Evolutionary conservation across 1,140 invertebrate species (phyloP).

Genomic region (Drosophila prosaltans): DNA sequence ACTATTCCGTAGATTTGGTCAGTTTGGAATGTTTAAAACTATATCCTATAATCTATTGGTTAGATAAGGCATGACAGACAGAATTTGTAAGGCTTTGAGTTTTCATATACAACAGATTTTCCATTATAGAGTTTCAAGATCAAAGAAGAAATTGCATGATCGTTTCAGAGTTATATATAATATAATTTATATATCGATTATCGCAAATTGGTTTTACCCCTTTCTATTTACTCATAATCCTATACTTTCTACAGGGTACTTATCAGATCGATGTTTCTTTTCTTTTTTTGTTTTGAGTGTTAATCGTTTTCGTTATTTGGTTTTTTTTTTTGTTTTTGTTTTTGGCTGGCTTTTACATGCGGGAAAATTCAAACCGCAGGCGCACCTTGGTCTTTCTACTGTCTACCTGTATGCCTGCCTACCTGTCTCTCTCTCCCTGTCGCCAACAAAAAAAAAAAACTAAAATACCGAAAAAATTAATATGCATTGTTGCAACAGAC

Average conservation of each 20-base stretch:
- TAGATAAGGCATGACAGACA: too few species aligned
- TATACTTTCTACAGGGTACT: background rate
- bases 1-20: slow-evolving; percentile 32
- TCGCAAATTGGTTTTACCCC: too few species aligned
- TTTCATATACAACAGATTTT: too few species aligned
- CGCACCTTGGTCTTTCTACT: slow-evolving; percentile 23
- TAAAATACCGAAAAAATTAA: slow-evolving; percentile 62
- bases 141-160: too few species aligned
- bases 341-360: slow-evolving; percentile 38
- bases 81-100: too few species aligned
- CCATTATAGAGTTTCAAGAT: too few species aligned
- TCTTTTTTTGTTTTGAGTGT: slow-evolving; percentile 46
- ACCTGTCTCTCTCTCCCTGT: slow-evolving; percentile 14
- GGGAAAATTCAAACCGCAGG: slow-evolving; percentile 45
- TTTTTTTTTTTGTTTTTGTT: background rate
- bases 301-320: slow-evolving; percentile 34
- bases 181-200: too few species aligned
- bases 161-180: too few species aligned
- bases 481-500: slow-evolving; percentile 75
- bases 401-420: background rate
- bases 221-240: too few species aligned
- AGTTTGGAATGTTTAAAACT: slow-evolving; percentile 16
- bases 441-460: slow-evolving; percentile 34
- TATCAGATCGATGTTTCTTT: background rate
- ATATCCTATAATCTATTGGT: background rate